Base-by-base conservation (phyloP, 1,140 invertebrate species). In the Eufriesea mexicana region DNA sequence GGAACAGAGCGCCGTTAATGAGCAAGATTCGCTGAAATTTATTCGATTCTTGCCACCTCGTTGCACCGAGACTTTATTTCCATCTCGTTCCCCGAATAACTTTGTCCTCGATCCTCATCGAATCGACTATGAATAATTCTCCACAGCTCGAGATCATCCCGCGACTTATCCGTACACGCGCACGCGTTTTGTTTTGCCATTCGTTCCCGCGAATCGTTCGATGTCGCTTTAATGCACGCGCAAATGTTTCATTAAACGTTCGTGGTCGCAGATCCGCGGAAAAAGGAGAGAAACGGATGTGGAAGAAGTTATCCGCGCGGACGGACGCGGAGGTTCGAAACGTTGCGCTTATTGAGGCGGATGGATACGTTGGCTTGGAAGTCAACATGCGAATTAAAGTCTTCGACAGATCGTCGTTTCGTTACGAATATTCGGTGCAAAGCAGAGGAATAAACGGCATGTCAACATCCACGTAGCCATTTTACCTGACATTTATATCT, bases 141-240 rank as follows among this genome's bases (percentile, higher is more conserved):
- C 7, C 1, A 47, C 49, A 25, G 35, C 10, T 23, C 16, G 28
- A 55, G 66, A 81, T 81, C 61, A 66, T 45, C n/a, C 28, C 12
- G 18, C 35, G 9, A 25, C 5, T 61, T 59, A 5, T 45, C 49
- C 18, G 25, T 28, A 42, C 35, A 45, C n/a, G 42, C 51, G 45
- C 57, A 57, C 5, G 28, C 35, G 64, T 9, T 57, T n/a, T 2
- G 14, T 45, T n/a, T 25, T 35, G n/a, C 42, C 61, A 61, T 70
- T 9, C 66, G 76, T 59, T 16, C 20, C 57, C 47, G 28, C 77
- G 47, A 62, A 71, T 10, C 55, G 70, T 6, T 67, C 71, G 79
- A 67, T 81, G 35, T 42, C 47, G 71, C 18, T 75, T 81, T 81
- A 81, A 81, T 67, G 79, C 54, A 67, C 75, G 61, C 61, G 67